Percentiles rank a stretch among this genome's conserved stretches.
These are phyloP conservation scores for Centropyge bicolor DNA, from an alignment of 2,797 vertebrate genomes.

Conservation along the genomic window DNA sequence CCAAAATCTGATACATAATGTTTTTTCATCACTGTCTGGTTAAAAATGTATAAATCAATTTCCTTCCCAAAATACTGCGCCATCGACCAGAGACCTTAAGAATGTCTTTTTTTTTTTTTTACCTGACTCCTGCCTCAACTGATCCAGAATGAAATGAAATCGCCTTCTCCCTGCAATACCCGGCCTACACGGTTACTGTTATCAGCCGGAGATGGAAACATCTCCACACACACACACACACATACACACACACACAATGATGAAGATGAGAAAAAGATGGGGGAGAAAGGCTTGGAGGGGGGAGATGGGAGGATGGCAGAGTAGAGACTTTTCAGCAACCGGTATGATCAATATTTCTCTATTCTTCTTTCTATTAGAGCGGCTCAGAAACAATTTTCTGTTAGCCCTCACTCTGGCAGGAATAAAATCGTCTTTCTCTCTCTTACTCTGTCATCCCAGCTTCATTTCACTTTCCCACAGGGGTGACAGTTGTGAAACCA, in stretches of 20 bases:
- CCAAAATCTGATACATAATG: constrained; percentile 63
- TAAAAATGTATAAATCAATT: constrained; percentile 80
- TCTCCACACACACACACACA: constrained; percentile 18
- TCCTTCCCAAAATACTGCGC: constrained; percentile 60
- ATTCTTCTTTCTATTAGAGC: constrained; percentile 70
- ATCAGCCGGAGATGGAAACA: constrained; percentile 54
- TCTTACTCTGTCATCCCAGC: background rate
- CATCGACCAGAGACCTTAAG: constrained; percentile 46
- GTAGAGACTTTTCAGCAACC: constrained; percentile 59
- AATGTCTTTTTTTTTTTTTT: constrained; percentile 21
- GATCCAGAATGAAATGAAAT: constrained; percentile 70
- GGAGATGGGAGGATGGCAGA: constrained; percentile 50
- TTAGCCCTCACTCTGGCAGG: constrained; percentile 53
- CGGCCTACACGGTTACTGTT: constrained; percentile 46
- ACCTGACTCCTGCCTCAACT: constrained; percentile 31
- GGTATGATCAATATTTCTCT: constrained; percentile 74
- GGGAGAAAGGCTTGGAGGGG: constrained; percentile 26
- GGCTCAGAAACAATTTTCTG: constrained; percentile 71
- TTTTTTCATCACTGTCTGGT: constrained; percentile 74
- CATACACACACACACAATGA: constrained; percentile 19
- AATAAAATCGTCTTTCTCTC: constrained; percentile 55
- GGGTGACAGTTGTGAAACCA: constrained; percentile 21
- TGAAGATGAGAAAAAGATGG: constrained; percentile 51
- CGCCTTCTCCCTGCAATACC: constrained; percentile 41
- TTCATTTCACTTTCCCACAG: constrained; percentile 38